Evolutionary conservation across 2,113 vertebrate species (phyloP).

Genomic region (Centropus unirufus): DNA sequence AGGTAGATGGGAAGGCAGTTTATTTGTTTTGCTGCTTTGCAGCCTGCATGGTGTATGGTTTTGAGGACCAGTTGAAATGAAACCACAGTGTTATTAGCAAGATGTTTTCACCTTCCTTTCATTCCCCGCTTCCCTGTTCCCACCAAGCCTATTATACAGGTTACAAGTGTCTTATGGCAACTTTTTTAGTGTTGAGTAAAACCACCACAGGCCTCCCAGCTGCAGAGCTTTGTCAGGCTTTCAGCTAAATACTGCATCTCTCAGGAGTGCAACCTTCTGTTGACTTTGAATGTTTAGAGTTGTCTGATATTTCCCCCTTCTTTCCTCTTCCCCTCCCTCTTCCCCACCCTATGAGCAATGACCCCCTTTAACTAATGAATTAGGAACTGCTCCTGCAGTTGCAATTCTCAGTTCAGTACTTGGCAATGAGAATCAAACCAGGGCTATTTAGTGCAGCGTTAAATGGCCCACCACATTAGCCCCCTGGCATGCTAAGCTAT

Average conservation of each 20-base stretch:
- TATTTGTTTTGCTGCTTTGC: conserved; percentile 24
- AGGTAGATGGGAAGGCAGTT: not conserved
- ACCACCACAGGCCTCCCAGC: conserved; percentile 59
- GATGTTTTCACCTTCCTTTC: conserved; percentile 61
- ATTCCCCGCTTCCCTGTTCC: conserved; percentile 33
- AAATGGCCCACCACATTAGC: conserved; percentile 84
- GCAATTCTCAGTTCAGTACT: conserved; percentile 83
- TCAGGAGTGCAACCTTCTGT: conserved; percentile 70
- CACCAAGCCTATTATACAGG: conserved; percentile 68
- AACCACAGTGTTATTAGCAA: conserved; percentile 52
- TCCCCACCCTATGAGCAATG: conserved; percentile 78
- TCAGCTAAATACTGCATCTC: conserved; percentile 43
- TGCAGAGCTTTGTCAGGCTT: conserved; percentile 64
- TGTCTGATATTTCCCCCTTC: conserved; percentile 21
- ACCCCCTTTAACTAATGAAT: conserved; percentile 84
- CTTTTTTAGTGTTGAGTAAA: conserved; percentile 45
- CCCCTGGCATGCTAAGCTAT: conserved; percentile 83
- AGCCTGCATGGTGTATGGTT: conserved; percentile 14
- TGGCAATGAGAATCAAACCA: conserved; percentile 80
- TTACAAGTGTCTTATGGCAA: conserved; percentile 62
- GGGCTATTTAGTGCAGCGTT: conserved; percentile 82
- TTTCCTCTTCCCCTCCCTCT: not conserved
- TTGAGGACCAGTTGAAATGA: conserved; percentile 37
- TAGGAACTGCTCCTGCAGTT: conserved; percentile 77
- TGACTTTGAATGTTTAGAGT: conserved; percentile 55